Evolutionary conservation across 2,113 vertebrate species (phyloP).

Genomic region (Orycteropus afer): DNA sequence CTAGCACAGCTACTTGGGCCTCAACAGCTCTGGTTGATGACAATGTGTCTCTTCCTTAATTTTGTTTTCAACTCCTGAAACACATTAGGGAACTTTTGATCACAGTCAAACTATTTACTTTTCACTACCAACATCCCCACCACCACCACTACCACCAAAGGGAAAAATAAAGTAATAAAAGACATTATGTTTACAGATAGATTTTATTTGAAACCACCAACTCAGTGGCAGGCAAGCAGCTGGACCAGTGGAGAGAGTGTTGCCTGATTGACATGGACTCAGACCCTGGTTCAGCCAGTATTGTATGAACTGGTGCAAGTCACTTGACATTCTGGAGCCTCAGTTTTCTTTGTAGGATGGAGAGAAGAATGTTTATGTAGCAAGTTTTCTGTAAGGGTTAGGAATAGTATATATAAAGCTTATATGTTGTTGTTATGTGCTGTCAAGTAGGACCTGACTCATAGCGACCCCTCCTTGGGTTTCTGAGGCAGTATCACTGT

Average conservation of each 20-base stretch:
- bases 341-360: not conserved
- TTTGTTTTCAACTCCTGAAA: slow-evolving; percentile 31
- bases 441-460: not conserved
- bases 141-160: not conserved
- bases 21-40: not conserved
- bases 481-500: too few relatives aligned
- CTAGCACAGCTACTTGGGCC: not conserved
- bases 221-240: not conserved
- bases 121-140: not conserved
- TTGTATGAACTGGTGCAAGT: not conserved
- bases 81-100: not conserved
- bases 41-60: not conserved
- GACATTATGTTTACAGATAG: not conserved
- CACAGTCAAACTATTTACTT: slow-evolving; percentile 30
- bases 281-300: not conserved
- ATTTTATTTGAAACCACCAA: not conserved
- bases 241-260: not conserved
- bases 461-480: not conserved
- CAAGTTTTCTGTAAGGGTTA: not conserved
- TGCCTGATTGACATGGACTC: not conserved
- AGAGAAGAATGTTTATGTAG: not conserved
- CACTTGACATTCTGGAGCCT: not conserved
- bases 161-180: not conserved
- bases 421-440: too few relatives aligned
- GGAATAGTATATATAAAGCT: not conserved